Conservation (phyloP, 2,113 vertebrate species). For the Nicator chloris region DNA sequence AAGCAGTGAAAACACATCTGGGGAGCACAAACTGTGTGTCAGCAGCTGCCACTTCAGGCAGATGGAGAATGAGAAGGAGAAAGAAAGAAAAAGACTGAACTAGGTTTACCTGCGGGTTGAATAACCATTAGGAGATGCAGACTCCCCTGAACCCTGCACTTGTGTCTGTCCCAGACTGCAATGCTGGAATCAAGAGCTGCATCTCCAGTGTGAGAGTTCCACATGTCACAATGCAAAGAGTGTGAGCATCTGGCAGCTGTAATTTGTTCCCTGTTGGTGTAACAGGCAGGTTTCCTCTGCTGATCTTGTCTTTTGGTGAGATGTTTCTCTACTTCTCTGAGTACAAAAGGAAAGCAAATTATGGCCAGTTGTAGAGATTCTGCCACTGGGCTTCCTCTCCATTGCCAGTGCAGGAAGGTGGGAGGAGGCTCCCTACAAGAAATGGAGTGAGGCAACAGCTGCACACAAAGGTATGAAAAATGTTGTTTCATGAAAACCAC, state of each 20-base stretch:
- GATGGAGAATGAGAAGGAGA: background rate
- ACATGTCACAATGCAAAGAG: rapidly evolving
- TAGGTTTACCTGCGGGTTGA: background rate
- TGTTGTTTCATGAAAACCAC: background rate
- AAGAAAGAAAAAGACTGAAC: background rate
- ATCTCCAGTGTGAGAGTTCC: background rate
- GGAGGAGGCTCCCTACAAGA: background rate
- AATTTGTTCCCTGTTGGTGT: background rate
- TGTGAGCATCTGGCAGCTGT: rapidly evolving
- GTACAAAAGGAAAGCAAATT: background rate
- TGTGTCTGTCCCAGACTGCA: background rate
- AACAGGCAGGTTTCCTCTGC: background rate
- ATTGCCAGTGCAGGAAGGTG: background rate
- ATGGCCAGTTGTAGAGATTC: background rate
- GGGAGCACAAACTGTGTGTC: background rate
- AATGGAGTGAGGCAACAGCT: background rate
- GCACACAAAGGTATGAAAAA: background rate
- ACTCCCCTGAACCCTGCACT: background rate
- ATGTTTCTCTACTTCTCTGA: background rate
- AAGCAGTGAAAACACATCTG: background rate
- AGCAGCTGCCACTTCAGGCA: background rate
- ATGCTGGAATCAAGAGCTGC: background rate
- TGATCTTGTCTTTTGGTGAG: background rate
- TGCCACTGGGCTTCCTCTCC: background rate
- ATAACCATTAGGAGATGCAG: background rate